Evolutionary conservation across 1,140 invertebrate species (phyloP).

Genomic region (Trichonephila clavipes): DNA sequence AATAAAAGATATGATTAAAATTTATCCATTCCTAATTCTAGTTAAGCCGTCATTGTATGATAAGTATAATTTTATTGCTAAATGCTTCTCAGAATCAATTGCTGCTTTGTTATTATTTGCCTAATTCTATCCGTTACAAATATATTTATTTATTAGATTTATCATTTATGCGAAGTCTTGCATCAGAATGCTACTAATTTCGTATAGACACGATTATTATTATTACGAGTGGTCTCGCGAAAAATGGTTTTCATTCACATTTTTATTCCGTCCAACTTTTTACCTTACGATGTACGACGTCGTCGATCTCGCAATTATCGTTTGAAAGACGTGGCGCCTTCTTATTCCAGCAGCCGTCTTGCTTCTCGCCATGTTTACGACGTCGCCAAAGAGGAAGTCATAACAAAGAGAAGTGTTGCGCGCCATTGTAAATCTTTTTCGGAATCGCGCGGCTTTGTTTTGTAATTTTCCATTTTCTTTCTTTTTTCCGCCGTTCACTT

Average conservation of each 20-base stretch:
- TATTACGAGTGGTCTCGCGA: neutral
- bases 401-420: conserved; percentile 1
- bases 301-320: conserved; percentile 34
- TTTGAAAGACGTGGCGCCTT: neutral
- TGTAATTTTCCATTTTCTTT: neutral
- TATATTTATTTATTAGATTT: neutral
- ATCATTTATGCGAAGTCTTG: neutral
- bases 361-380: conserved; percentile 18
- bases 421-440: conserved; percentile 35
- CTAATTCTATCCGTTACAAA: neutral
- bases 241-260: conserved; percentile 28
- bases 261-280: neutral
- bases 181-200: neutral
- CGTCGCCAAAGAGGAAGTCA: conserved; percentile 35
- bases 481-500: neutral
- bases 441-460: conserved; percentile 34
- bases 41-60: too few species aligned
- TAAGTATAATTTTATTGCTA: too few species aligned
- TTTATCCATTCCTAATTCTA: too few species aligned
- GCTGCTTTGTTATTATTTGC: too few species aligned
- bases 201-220: neutral
- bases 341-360: neutral
- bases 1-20: too few species aligned
- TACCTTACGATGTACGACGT: conserved; percentile 32
- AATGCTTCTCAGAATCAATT: too few species aligned